These are phyloP conservation scores for Morpho achilles DNA, from an alignment of 2,888 invertebrate species.

Conservation along the genomic window DNA sequence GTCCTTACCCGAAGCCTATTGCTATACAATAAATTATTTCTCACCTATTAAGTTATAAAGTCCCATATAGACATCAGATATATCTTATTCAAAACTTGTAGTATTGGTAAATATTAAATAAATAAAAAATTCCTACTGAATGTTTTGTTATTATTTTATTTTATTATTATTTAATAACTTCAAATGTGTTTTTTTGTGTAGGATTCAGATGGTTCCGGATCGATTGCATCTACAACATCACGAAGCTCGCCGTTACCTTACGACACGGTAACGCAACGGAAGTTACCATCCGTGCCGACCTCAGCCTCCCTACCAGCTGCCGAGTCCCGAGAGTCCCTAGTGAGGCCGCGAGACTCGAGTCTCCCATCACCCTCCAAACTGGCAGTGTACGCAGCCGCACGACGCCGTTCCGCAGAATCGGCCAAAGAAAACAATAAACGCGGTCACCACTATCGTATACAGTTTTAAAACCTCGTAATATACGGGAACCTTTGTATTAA, in stretches of 20 bases:
- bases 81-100: background rate
- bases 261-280: constrained; percentile 55
- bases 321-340: constrained; percentile 71
- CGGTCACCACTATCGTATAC: constrained; percentile 83
- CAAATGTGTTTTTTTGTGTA: constrained; percentile 26
- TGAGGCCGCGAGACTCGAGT: constrained; percentile 67
- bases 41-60: too few species aligned
- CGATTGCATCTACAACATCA: constrained; percentile 66
- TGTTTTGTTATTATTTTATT: too few species aligned
- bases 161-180: too few species aligned
- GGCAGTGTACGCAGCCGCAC: constrained; percentile 76
- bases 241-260: constrained; percentile 68
- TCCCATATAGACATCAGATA: too few species aligned
- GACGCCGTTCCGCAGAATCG: constrained; percentile 78
- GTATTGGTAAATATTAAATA: background rate
- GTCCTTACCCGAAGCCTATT: too few species aligned
- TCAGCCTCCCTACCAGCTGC: constrained; percentile 73
- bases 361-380: constrained; percentile 83
- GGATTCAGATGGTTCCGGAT: constrained; percentile 71
- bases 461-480: constrained; percentile 71
- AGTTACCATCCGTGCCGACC: constrained; percentile 69
- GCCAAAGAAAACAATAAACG: constrained; percentile 78
- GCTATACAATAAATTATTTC: too few species aligned
- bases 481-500: background rate
- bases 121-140: too few species aligned